Conservation (phyloP, 1,140 invertebrate species). For the Bombus superbus region DNA sequence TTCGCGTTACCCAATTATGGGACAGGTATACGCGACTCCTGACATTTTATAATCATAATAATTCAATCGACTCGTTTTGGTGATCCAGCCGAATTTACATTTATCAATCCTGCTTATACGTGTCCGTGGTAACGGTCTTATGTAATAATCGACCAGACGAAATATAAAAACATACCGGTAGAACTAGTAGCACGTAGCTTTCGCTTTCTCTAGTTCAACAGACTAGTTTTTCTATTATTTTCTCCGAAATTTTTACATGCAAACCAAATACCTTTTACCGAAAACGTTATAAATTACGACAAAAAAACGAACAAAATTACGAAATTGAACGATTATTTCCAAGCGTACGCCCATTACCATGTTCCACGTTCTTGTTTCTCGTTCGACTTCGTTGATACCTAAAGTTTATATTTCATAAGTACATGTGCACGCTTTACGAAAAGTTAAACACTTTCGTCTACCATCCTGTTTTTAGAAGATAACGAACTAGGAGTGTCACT, state of each 20-base stretch:
- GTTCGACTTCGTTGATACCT: too few species aligned
- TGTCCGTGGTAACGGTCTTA: conserved; percentile 5
- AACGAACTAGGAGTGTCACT: not conserved
- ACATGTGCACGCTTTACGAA: too few species aligned
- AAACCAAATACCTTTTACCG: not conserved
- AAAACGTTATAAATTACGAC: not conserved
- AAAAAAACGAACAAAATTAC: too few species aligned
- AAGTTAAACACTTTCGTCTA: too few species aligned
- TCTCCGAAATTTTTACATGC: not conserved
- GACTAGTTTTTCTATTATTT: not conserved
- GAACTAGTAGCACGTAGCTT: not conserved
- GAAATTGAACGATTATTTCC: too few species aligned
- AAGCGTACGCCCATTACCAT: too few species aligned
- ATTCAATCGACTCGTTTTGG: conserved; percentile 24
- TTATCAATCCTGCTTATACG: not conserved
- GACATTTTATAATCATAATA: conserved; percentile 28
- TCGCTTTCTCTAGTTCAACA: not conserved
- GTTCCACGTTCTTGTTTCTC: too few species aligned
- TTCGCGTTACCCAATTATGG: conserved; percentile 37
- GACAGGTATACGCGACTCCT: conserved; percentile 15
- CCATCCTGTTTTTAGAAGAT: too few species aligned
- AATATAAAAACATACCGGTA: not conserved
- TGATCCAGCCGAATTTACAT: not conserved
- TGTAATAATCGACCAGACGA: conserved; percentile 5
- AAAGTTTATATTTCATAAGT: too few species aligned